phyloP scores from a whole-genome alignment of 2,888 invertebrate genomes.

The Archips crataeganus region DNA sequence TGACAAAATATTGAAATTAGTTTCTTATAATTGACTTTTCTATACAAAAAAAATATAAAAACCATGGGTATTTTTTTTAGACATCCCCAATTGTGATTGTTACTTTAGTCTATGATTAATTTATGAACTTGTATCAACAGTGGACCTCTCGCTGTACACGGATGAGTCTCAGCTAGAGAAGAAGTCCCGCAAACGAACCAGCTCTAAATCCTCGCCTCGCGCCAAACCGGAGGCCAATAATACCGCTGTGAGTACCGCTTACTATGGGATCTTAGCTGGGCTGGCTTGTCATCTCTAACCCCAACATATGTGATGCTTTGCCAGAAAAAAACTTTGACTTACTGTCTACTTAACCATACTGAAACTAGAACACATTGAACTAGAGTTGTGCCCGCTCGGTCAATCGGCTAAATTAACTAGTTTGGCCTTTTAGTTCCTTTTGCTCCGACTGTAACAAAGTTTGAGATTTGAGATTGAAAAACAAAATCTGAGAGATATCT shows the following conservation, averaged over 20 bases:
- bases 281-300: slow-evolving; percentile 18
- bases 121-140: slow-evolving; percentile 75
- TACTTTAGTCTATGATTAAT: slow-evolving; percentile 5
- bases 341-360: not conserved
- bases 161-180: slow-evolving; percentile 93
- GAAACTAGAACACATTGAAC: no score
- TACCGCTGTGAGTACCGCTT: slow-evolving; percentile 56
- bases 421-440: no score
- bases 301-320: not conserved
- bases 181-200: slow-evolving; percentile 76
- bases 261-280: not conserved
- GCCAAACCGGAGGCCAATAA: slow-evolving; percentile 55
- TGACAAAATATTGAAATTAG: no score
- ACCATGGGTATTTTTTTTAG: no score
- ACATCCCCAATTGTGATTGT: no score
- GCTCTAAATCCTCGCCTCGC: slow-evolving; percentile 69
- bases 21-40: no score
- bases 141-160: slow-evolving; percentile 93
- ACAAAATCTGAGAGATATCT: no score
- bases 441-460: no score
- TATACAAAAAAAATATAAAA: no score
- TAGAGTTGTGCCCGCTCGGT: no score
- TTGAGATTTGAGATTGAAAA: no score
- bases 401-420: no score
- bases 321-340: not conserved